Evolutionary conservation across 2,888 invertebrate genomes (phyloP).

Genomic region (Phaedon cochleariae): DNA sequence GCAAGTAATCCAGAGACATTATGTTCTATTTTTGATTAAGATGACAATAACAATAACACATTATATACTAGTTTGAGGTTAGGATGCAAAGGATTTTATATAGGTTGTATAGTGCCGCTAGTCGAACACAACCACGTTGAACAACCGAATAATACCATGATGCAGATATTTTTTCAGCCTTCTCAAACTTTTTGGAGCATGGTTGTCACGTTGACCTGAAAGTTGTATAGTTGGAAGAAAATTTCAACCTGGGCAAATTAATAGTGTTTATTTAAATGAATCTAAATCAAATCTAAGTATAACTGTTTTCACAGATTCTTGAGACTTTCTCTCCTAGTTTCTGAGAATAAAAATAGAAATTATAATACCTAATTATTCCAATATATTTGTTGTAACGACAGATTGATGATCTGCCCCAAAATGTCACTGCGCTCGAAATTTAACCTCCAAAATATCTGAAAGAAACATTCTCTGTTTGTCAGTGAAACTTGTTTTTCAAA

Average conservation of each 20-base stretch:
- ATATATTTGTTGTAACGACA: no score
- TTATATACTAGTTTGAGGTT: neutral
- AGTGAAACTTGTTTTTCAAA: no score
- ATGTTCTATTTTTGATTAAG: slow-evolving; percentile 3
- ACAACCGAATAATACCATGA: neutral
- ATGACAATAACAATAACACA: no score
- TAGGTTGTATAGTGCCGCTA: no score
- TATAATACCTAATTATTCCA: no score
- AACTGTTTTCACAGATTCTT: no score
- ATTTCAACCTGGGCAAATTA: neutral
- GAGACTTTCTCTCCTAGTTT: no score
- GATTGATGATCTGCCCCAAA: no score
- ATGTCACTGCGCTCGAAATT: no score
- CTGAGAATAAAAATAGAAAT: no score
- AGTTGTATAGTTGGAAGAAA: neutral
- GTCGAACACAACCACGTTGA: neutral
- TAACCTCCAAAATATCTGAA: no score
- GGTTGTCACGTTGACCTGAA: slow-evolving; percentile 2
- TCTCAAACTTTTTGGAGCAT: slow-evolving; percentile 1
- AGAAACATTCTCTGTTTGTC: no score
- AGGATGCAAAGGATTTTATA: neutral
- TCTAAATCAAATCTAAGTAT: neutral
- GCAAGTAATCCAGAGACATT: slow-evolving; percentile 3
- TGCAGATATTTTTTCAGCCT: neutral
- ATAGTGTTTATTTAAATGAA: neutral